These are phyloP conservation scores for Palythoa caribaeorum DNA, from an alignment of 92 coral and sea anemone genomes.

Conservation along the genomic window DNA sequence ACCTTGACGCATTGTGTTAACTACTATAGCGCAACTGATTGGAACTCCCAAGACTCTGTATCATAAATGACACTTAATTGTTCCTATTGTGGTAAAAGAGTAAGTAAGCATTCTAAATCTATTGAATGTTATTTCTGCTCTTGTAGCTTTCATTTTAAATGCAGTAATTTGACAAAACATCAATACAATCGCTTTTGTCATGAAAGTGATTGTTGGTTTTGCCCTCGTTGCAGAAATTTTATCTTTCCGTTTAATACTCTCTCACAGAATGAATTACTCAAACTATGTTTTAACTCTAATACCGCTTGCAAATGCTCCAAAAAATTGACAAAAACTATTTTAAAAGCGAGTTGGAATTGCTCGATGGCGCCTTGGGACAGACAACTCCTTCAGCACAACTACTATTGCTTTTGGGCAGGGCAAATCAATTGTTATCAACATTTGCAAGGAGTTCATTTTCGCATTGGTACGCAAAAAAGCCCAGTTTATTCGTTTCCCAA, in stretches of 20 bases:
- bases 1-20: too few species aligned
- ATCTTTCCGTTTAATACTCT: neutral
- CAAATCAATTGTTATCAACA: constrained; percentile 37
- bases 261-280: neutral
- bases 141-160: too few species aligned
- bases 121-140: too few species aligned
- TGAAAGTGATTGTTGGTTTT: constrained; percentile 28
- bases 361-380: constrained; percentile 43
- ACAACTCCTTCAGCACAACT: constrained; percentile 50
- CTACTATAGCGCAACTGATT: too few species aligned
- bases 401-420: constrained; percentile 55
- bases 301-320: constrained; percentile 3
- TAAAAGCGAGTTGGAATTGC: constrained; percentile 47
- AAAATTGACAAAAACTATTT: neutral
- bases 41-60: too few species aligned
- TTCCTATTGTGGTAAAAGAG: too few species aligned
- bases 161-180: too few species aligned
- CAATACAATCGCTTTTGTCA: too few species aligned
- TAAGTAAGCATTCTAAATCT: too few species aligned
- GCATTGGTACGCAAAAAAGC: constrained; percentile 45
- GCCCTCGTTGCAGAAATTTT: constrained; percentile 7
- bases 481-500: constrained; percentile 47
- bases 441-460: constrained; percentile 39
- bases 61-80: too few species aligned
- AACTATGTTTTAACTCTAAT: neutral